Percentiles rank a stretch among this genome's conserved stretches.
Conservation (phyloP, 2,888 invertebrate genomes). For the Plebejus anna region DNA sequence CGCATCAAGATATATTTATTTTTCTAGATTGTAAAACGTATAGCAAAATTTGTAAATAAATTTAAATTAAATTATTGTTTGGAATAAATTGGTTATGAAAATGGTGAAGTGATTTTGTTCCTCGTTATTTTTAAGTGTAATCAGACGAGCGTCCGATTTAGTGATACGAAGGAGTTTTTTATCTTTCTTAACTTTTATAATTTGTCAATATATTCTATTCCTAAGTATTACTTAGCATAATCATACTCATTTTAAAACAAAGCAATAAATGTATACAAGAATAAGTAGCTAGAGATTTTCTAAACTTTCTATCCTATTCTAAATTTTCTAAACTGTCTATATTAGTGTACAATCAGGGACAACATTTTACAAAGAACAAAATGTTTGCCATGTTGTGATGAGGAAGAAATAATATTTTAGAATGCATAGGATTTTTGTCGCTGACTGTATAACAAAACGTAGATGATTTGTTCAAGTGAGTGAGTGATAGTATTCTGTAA, state of each 20-base stretch:
- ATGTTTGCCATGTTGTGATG: not conserved
- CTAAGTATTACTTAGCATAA: not conserved
- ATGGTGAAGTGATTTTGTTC: not conserved
- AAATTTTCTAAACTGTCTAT: not conserved
- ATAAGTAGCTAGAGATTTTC: not conserved
- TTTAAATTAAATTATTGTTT: conserved; percentile 3
- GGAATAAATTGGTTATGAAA: conserved; percentile 8
- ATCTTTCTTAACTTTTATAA: not conserved
- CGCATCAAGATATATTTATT: conserved; percentile 24
- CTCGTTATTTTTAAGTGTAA: conserved; percentile 5
- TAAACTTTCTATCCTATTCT: conserved; percentile 9
- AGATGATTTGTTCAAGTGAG: not conserved
- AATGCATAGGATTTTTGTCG: not conserved
- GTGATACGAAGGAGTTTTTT: not conserved
- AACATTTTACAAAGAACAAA: not conserved
- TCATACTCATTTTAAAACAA: conserved; percentile 20
- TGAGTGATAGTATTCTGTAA: not conserved
- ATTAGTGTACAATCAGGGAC: conserved; percentile 16
- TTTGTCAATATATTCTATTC: conserved; percentile 16
- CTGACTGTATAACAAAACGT: conserved; percentile 1
- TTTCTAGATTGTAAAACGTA: conserved; percentile 6
- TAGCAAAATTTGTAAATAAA: conserved; percentile 28
- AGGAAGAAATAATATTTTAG: too few species aligned
- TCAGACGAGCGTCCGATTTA: not conserved
- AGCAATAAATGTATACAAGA: conserved; percentile 20